These are phyloP conservation scores for Hesperophylax magnus DNA, from an alignment of 1,140 invertebrate genomes.

Conservation along the genomic window DNA sequence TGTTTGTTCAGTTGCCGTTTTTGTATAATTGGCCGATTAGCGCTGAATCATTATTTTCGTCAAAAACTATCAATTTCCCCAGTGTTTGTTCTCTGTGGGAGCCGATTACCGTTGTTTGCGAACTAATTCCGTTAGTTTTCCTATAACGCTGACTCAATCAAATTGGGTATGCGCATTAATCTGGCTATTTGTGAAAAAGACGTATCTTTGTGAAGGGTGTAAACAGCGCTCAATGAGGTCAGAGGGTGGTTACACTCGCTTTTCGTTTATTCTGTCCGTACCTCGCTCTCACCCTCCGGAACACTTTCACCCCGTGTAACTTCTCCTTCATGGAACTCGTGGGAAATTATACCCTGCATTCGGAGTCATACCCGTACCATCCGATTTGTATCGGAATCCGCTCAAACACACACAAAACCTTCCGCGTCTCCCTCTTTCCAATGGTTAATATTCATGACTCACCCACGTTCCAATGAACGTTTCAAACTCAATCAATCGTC, in stretches of 20 bases:
- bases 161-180: not conserved
- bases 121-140: not conserved
- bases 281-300: not conserved
- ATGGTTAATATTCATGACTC: too few species aligned
- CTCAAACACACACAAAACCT: too few species aligned
- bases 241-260: not conserved
- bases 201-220: too few species aligned
- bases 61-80: slow-evolving; percentile 7
- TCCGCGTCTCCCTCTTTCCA: too few species aligned
- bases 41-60: slow-evolving; percentile 16
- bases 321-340: slow-evolving; percentile 21
- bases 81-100: slow-evolving; percentile 1
- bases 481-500: too few species aligned
- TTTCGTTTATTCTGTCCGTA: not conserved
- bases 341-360: slow-evolving; percentile 31
- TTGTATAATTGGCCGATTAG: slow-evolving; percentile 7
- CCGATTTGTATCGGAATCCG: not conserved
- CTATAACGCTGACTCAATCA: slow-evolving; percentile 1
- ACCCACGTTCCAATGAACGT: too few species aligned
- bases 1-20: slow-evolving; percentile 13
- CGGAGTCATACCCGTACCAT: not conserved
- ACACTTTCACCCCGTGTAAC: slow-evolving; percentile 2
- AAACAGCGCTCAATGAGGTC: too few species aligned
- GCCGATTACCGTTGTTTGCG: not conserved
- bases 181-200: not conserved